A percentile compares a stretch with the other conserved stretches of the same genome.
These are phyloP conservation scores for Loxodonta africana DNA, from an alignment of 2,113 vertebrate genomes.

Conservation along the genomic window DNA sequence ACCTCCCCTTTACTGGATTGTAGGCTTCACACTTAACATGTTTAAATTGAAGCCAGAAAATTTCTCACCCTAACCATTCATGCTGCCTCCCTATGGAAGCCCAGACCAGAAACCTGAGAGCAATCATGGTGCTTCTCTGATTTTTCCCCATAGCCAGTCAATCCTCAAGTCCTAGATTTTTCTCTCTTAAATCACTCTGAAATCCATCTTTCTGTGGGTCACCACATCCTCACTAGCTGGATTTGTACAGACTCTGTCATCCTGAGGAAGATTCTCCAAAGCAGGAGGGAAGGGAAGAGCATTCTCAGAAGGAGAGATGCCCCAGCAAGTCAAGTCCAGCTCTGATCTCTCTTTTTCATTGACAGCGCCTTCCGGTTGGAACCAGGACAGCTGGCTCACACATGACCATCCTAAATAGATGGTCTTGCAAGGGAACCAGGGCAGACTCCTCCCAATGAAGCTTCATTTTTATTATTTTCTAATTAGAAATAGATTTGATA, in stretches of 20 bases:
- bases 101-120: neutral
- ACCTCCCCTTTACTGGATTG: neutral
- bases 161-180: neutral
- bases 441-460: neutral
- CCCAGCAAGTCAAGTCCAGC: neutral
- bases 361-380: neutral
- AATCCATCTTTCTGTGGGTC: neutral
- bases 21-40: neutral
- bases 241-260: neutral
- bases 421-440: neutral
- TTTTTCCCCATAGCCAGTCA: neutral
- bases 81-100: neutral
- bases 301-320: neutral
- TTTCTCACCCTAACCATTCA: neutral
- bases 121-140: neutral
- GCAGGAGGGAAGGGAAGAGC: neutral
- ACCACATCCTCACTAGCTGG: neutral
- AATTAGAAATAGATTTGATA: constrained; percentile 14
- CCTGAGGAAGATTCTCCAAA: neutral
- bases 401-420: neutral
- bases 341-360: neutral
- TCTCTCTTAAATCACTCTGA: neutral
- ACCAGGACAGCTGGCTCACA: neutral
- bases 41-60: neutral
- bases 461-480: neutral